Evolutionary conservation across 2,888 invertebrate species (phyloP), one percentile per base, ranked within the genome.

Genomic region (Acanthopleura granulata): DNA sequence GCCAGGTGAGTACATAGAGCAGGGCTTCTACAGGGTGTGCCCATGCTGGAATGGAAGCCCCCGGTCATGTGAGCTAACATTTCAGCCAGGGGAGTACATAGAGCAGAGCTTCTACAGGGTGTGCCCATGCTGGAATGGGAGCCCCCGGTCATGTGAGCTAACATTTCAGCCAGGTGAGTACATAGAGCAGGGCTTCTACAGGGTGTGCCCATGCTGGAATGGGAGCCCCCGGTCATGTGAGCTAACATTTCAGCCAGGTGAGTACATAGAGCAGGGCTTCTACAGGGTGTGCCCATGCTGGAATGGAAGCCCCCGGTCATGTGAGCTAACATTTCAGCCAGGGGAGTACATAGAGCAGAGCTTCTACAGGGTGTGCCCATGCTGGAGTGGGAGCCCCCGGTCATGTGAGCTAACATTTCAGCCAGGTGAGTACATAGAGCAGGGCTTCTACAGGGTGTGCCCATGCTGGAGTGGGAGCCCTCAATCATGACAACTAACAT

Each of bases 301-400:
- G 87, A 85, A 16, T 99, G 99, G 98, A 97, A 98, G 89, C 95
- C 98, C 0, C 96, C 97, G 57, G 95, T 95, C n/a, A 83, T 89
- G 78, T 82, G 89, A 16, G 79, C 87, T 49, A 87, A 86, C 74
- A 84, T 88, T 40, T 83, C 81, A 72, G 89, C 90, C 30, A 89
- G 82, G 90, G 87, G 40, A 40, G 40, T 40, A 40, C 40, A 40
- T 9, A 40, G 40, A 40, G 4, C 90, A 97, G 95, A 99, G 99
- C 80, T 95, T 99, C 84, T 98, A 82, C 94, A 94, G 73, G 96
- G 88, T 50, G 89, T 90, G 18, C 90, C 90, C 40, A 75, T 91
- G n/a, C 81, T 91, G 15, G 87, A 85, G 16, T 99, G 99, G 98
- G 97, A 98, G 89, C 95, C 98, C 0, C 96, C 97, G 57, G 95